Evolutionary conservation across 2,888 invertebrate species (phyloP).

Genomic region (Apantesis nais): DNA sequence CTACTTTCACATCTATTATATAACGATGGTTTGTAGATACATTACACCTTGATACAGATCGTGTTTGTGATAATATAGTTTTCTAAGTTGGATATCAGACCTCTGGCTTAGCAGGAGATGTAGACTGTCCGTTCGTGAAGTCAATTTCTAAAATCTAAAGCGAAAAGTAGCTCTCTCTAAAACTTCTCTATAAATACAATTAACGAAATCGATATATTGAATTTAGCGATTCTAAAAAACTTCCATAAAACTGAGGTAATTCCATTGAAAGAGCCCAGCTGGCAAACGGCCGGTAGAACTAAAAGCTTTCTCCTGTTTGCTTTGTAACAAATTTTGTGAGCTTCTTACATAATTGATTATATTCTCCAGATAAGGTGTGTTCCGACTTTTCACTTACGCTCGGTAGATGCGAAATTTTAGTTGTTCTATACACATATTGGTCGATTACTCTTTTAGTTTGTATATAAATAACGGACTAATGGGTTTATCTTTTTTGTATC

Average conservation of each 20-base stretch:
- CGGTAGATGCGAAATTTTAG: conserved; percentile 8
- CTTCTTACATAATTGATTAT: conserved; percentile 23
- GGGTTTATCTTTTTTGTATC: neutral
- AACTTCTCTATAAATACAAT: conserved; percentile 6
- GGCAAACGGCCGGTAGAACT: conserved; percentile 16
- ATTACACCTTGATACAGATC: too few species aligned
- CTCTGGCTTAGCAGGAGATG: too few species aligned
- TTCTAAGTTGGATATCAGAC: too few species aligned
- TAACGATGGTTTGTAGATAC: too few species aligned
- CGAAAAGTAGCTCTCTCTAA: neutral
- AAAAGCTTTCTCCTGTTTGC: conserved; percentile 23
- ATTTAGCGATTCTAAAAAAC: conserved; percentile 3
- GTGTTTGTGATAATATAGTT: too few species aligned
- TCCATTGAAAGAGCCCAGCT: conserved; percentile 12
- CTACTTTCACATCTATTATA: too few species aligned
- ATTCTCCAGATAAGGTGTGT: conserved; percentile 17
- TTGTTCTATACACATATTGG: neutral
- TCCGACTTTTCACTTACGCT: conserved; percentile 17
- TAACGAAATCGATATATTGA: conserved; percentile 10
- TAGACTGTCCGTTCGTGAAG: neutral
- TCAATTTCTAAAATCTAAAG: neutral
- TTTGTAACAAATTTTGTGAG: conserved; percentile 18
- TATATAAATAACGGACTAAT: neutral
- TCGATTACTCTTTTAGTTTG: neutral
- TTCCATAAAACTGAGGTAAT: conserved; percentile 1